Evolutionary conservation across 2,113 vertebrate species (phyloP).

Genomic region (Nymphicus hollandicus): DNA sequence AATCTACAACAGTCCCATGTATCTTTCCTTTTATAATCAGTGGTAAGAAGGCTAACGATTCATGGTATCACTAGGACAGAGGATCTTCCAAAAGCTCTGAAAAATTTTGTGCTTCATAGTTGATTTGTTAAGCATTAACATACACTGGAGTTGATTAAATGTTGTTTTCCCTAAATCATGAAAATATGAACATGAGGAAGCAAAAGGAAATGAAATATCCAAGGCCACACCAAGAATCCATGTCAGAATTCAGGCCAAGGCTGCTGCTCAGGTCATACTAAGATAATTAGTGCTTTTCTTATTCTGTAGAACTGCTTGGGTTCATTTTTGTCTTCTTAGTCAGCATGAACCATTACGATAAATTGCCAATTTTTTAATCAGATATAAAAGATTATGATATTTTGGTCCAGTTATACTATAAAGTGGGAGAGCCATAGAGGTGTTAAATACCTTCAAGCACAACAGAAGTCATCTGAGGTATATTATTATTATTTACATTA

Average conservation of each 20-base stretch:
- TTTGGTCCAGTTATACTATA: neutral
- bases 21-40: neutral
- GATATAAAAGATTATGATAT: neutral
- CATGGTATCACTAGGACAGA: neutral
- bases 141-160: neutral
- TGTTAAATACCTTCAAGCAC: neutral
- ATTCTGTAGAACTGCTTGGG: neutral
- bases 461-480: neutral
- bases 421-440: neutral
- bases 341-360: neutral
- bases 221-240: neutral
- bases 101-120: neutral
- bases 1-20: neutral
- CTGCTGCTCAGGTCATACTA: neutral
- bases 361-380: neutral
- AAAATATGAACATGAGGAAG: neutral
- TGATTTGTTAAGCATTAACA: neutral
- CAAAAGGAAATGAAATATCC: neutral
- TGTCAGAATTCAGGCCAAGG: neutral
- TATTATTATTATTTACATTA: neutral
- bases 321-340: neutral
- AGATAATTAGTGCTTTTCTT: neutral
- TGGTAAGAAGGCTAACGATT: neutral
- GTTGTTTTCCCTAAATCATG: neutral
- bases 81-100: neutral